Evolutionary conservation across 2,113 vertebrate species (phyloP).

Genomic region (Channa argus): DNA sequence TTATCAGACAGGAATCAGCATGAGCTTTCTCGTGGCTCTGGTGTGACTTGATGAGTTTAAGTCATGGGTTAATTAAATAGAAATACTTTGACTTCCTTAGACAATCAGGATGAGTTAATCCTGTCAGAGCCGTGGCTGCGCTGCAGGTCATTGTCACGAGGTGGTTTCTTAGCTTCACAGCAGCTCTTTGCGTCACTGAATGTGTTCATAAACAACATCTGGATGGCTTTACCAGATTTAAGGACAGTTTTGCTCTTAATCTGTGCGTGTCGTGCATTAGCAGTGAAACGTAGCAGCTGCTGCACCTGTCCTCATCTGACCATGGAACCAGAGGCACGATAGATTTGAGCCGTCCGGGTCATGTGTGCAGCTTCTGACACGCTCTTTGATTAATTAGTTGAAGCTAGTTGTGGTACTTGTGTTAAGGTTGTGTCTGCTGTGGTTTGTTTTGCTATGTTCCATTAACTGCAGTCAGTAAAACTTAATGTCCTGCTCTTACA

Average conservation of each 20-base stretch:
- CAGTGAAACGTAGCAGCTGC: slow-evolving; percentile 39
- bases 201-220: slow-evolving; percentile 68
- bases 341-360: background rate
- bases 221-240: slow-evolving; percentile 47
- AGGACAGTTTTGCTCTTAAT: slow-evolving; percentile 54
- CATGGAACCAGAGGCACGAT: background rate
- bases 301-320: slow-evolving; percentile 25
- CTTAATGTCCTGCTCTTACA: too few species aligned
- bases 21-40: too few species aligned
- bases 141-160: background rate
- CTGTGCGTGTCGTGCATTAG: slow-evolving; percentile 44
- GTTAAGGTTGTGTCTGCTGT: too few species aligned
- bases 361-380: background rate
- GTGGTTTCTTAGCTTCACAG: slow-evolving; percentile 1
- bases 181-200: slow-evolving; percentile 19
- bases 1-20: too few species aligned
- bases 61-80: background rate
- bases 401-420: too few species aligned
- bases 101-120: background rate
- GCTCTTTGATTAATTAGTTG: too few species aligned
- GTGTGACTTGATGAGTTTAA: background rate
- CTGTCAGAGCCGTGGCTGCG: fast-evolving
- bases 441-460: too few species aligned
- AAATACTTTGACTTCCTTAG: background rate
- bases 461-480: too few species aligned